Base-by-base conservation (phyloP, 1,140 invertebrate genomes). In the Musca vetustissima region DNA sequence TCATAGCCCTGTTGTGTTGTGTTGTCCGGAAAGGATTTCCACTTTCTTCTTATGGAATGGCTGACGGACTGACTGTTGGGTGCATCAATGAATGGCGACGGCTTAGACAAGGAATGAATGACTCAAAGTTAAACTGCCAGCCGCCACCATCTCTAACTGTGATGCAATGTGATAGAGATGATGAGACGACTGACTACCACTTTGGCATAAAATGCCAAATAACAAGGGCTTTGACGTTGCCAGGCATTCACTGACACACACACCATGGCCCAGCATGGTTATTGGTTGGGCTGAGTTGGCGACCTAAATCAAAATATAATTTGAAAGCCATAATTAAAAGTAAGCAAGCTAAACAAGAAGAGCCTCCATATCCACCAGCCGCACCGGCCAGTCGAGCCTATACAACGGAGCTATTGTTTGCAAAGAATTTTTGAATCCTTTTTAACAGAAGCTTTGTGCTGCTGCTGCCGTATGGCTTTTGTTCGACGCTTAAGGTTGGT, bases 271-370 rank as follows among this genome's bases (percentile, higher is more conserved):
- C 59, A 64, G 67, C 48, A 69, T 59, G 64, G 43, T 50, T 49
- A 48, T 50, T 64, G 32, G 64, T 50, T 4, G 24, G 25, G 48
- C 67, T 64, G 49, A 59, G 25, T 53, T 64, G 32, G 57, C 67
- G 67, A 69, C 67, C 59, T 52, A 69, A 64, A 69, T 69, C 67
- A 69, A 64, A 69, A 69, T 64, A 59, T 69, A 69, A 69, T 69
- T 69, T 69, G 67, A 69, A 69, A 69, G 67, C 47, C 48, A 52
- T 69, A 69, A 69, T 69, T 69, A 69, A 69, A 69, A 69, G 17
- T 43, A 61, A 61, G 57, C 32, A 59, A 59, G 14, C 32, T 32
- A 55, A 55, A 49, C 17, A 49, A 55, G 24, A 22, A 21, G 25
- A 55, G 24, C 14, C 21, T 14, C 53, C 14, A 55, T 24, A 24